Base-by-base conservation (phyloP, 1,140 invertebrate species). In the Penaeus vannamei region DNA sequence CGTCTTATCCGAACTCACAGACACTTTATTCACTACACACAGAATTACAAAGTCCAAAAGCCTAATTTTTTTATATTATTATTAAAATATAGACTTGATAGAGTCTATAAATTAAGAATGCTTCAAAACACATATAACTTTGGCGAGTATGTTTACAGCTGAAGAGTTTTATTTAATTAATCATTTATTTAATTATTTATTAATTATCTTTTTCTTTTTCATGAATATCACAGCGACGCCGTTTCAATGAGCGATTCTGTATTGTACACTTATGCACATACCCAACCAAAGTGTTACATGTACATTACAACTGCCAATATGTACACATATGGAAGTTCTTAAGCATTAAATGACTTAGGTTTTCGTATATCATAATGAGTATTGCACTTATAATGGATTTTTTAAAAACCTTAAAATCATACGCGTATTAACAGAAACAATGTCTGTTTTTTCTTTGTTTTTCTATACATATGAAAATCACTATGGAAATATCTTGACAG, bases 161-260 rank as follows among this genome's bases (percentile, higher is more conserved):
- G 20, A 81, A 81, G 46, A 26, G 79, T 59, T 59, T 80, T 81
- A 20, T 59, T 26, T 81, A 2, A 59, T 81, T 60, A 53, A 53
- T 53, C 1, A 53, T 42, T 42, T 42, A 42, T 42, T 42, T 42
- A 42, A 42, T 42, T 42, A 42, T 42, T 42, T 42, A 42, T 42
- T 42, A 7, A 42, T 42, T 7, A 7, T 3, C 14, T 53, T 17
- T 53, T 53, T 53, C 17, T 17, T 53, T 53, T 53, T 53, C 53
- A 53, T 53, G 53, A 53, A 53, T 81, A 81, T 81, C 79, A 81
- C 79, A 81, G 79, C 46, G 46, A 59, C n/a, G 79, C 79, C 79
- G 60, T 23, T 46, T 59, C n/a, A 12, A 60, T 59, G 79, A 81
- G 79, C 79, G 79, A 23, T 80, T 23, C n/a, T 81, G 26, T 81